Percentiles rank a stretch among this genome's conserved stretches.
Conservation (phyloP, 2,888 invertebrate genomes). For the Agrochola lota region DNA sequence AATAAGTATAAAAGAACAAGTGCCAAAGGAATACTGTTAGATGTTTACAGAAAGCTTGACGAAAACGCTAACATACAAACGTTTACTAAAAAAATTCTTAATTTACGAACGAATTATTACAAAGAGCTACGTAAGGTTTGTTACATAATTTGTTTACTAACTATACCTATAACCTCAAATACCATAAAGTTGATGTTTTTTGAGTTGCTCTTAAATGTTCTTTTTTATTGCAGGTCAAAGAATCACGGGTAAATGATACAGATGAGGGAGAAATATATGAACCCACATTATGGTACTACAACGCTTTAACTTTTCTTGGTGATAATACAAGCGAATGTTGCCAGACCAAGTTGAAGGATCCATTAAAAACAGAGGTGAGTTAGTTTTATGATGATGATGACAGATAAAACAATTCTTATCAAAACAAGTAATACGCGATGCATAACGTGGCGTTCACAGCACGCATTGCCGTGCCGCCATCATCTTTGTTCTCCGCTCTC, state of each 20-base stretch:
- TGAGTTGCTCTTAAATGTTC: background rate
- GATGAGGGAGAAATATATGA: constrained; percentile 15
- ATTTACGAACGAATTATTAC: constrained; percentile 41
- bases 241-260: background rate
- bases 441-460: background rate
- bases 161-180: constrained; percentile 13
- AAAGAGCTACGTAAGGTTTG: constrained; percentile 36
- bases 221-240: constrained; percentile 13
- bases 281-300: constrained; percentile 41
- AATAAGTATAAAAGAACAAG: constrained; percentile 12
- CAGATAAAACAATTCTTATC: background rate
- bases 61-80: background rate
- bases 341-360: background rate
- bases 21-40: constrained; percentile 14
- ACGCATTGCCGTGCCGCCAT: background rate
- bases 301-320: constrained; percentile 36
- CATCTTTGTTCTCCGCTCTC: background rate
- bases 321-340: constrained; percentile 22
- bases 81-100: constrained; percentile 33
- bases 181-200: accelerated
- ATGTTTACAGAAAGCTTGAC: constrained; percentile 26
- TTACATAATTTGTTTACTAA: background rate
- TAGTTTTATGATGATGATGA: background rate
- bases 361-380: constrained; percentile 41
- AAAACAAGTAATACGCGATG: no score